Percentiles rank a stretch among this genome's conserved stretches.
Evolutionary conservation across 2,797 vertebrate genomes (phyloP).

Genomic region (Paramormyrops hopkinsi): DNA sequence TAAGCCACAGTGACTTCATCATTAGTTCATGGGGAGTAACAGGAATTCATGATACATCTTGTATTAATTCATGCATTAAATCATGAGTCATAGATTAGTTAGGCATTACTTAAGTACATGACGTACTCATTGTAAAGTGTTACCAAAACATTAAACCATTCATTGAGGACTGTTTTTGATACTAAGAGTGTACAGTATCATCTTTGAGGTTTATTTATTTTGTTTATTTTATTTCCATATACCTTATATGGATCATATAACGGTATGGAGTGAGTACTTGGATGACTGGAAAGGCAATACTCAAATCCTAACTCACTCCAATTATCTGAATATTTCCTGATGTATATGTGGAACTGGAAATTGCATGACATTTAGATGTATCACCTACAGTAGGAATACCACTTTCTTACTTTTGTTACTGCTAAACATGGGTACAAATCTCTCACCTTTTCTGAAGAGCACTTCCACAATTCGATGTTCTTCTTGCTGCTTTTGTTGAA

Average conservation of each 20-base stretch:
- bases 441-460: constrained; percentile 78
- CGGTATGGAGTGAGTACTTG: not conserved
- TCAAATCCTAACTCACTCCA: not conserved
- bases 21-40: not conserved
- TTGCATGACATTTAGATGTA: not conserved
- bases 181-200: too few species aligned
- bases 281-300: not conserved
- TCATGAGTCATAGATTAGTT: not conserved
- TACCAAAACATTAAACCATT: not conserved
- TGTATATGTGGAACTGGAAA: not conserved
- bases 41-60: not conserved
- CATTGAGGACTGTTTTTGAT: not conserved
- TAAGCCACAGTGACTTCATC: not conserved
- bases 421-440: not conserved
- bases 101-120: not conserved
- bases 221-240: not conserved
- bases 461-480: constrained; percentile 81
- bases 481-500: constrained; percentile 79
- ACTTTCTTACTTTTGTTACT: not conserved
- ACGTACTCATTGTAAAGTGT: not conserved
- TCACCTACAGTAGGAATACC: not conserved
- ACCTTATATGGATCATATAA: not conserved
- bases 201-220: not conserved
- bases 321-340: not conserved
- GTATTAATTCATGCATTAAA: not conserved